Percentiles rank a stretch among this genome's conserved stretches.
Evolutionary conservation across 2,797 vertebrate species (phyloP).

Genomic region (Denticeps clupeoides): DNA sequence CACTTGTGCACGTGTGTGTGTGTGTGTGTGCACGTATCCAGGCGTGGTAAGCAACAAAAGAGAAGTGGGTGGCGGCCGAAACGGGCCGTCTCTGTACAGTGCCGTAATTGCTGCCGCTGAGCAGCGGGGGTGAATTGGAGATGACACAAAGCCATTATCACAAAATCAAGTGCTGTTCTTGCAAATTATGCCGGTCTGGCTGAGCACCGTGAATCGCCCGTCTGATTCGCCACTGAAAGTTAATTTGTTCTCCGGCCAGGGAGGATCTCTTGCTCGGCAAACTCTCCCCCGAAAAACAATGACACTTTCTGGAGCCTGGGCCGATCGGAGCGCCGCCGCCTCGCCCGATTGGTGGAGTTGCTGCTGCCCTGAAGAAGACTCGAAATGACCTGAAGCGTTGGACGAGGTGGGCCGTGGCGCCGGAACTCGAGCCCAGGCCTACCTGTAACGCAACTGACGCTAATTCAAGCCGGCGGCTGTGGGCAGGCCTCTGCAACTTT

Average conservation of each 20-base stretch:
- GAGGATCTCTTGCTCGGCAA: constrained; percentile 38
- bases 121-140: constrained; percentile 57
- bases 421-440: constrained; percentile 36
- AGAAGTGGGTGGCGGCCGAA: background rate
- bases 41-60: constrained; percentile 8
- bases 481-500: constrained; percentile 67
- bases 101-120: constrained; percentile 57
- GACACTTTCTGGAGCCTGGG: constrained; percentile 8
- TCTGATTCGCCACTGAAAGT: constrained; percentile 50
- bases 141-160: constrained; percentile 65
- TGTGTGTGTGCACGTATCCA: background rate
- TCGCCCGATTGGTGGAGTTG: background rate
- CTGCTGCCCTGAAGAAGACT: too few species aligned
- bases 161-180: constrained; percentile 65
- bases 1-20: constrained; percentile 6
- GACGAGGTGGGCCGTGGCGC: constrained; percentile 19
- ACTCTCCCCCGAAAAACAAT: constrained; percentile 19
- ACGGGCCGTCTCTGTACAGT: constrained; percentile 1
- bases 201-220: constrained; percentile 56
- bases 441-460: constrained; percentile 57
- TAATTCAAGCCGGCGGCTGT: constrained; percentile 75
- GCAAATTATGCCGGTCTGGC: constrained; percentile 59
- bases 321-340: background rate
- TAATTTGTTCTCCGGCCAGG: constrained; percentile 53
- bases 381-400: too few species aligned